Evolutionary conservation across 2,888 invertebrate genomes (phyloP), one percentile per base, ranked within the genome.

Genomic region (Campoplex capitator): DNA sequence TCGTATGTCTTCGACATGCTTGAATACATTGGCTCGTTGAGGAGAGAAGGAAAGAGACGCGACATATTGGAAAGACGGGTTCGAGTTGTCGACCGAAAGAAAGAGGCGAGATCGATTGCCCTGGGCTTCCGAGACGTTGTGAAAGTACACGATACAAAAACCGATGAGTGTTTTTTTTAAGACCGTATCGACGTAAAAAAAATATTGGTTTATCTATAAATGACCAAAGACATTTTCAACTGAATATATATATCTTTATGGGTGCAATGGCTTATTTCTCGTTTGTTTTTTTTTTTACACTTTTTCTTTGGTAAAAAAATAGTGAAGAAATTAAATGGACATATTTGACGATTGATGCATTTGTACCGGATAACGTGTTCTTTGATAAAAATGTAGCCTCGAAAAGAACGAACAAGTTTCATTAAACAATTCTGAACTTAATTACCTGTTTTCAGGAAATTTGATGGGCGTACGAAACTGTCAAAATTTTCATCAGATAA

Each of bases 41-140:
- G 45, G 68, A 70, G 62, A 32, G 58, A 45, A 6, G 38, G 38
- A 6, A 18, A 73, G 56, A 76, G 48, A 45, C 35, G 51, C 71
- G 77, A 82, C 54, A 28, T 85, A 77, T 82, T 82, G 77, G 85
- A 48, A 78, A 85, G 70, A 83, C 85, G 56, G 85, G 67, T 79
- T 68, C 67, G 78, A 68, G 83, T 70, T 85, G 74, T 78, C 83
- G 74, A 74, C 74, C 56, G 68, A 68, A 42, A 58, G 58, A 74
- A 71, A 32, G 67, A 83, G 76, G 62, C 83, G 70, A 83, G 85
- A 85, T 85, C 78, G 85, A 85, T 85, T 83, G 83, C 83, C 71
- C 56, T 38, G 54, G 54, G 78, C 74, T 67, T 16, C 23, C 51
- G 42, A 48, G 28, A 78, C 56, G 74, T 75, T 58, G 82, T 68